Base-by-base conservation (phyloP, 2,113 vertebrate genomes). In the Zapus hudsonius region DNA sequence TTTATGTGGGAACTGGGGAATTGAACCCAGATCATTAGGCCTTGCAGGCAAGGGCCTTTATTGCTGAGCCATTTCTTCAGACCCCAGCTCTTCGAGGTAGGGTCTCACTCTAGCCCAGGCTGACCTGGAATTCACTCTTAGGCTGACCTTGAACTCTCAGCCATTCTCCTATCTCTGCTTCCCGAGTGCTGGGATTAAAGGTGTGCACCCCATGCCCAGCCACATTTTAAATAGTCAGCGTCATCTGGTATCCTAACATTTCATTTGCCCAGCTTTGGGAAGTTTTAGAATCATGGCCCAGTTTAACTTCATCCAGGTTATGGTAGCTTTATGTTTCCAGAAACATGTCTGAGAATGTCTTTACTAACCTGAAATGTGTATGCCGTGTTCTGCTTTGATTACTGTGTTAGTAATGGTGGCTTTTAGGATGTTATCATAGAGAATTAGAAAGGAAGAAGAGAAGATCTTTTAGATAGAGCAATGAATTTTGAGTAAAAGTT, bases 401-500 rank as follows among this genome's bases (percentile, higher is more conserved):
- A 29, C 33, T 75, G 82, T 87, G 87, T 89, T 95, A 78, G 80
- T 84, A 92, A 40, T 76, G n/a, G 17, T 78, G 66, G 40, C 69
- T 80, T 19, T 84, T 94, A 89, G 75, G 85, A 52, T 59, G 12
- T 92, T 92, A 70, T 9, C 72, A 25, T 47, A 89, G 25, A 67
- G 87, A 57, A 76, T 84, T 93, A 64, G 72, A 72, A 85, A 90
- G n/a, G 52, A 90, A 82, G 87, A 57, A 29, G 63, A 29, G 38
- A 66, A 40, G 15, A 38, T 27, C 36, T 93, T 84, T 70, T 79
- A 90, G 44, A 38, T 73, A 88, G 27, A 52, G 29, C 7, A 85
- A n/a, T 89, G 19, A 38, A 72, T 90, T 93, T 92, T 91, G 47
- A 88, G 2, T 93, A 84, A 87, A 96, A 73, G 17, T 74, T 91